Percentiles rank a stretch among this genome's conserved stretches.
Conservation (phyloP, 2,113 vertebrate species). For the Hippocampus barbouri region DNA sequence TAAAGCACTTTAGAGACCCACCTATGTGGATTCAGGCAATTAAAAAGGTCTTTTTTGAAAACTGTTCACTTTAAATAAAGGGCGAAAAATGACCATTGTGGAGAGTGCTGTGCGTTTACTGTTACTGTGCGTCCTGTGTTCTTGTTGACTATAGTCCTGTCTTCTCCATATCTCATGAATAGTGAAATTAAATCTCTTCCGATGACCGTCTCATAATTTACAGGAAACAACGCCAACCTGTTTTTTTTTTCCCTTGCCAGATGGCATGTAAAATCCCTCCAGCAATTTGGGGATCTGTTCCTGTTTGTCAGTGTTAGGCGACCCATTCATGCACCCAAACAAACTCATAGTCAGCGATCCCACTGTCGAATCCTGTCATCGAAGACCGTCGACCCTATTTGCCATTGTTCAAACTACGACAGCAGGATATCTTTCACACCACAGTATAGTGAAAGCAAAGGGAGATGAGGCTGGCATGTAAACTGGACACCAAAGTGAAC, state of each 20-base stretch:
- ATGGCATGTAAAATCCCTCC: conserved; percentile 1
- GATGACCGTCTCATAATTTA: neutral
- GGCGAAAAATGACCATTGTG: neutral
- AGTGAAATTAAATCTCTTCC: neutral
- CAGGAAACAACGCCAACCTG: neutral
- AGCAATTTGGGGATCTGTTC: conserved; percentile 1
- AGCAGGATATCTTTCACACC: neutral
- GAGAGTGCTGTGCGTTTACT: neutral
- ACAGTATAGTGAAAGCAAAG: neutral
- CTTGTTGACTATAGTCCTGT: neutral
- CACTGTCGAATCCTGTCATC: neutral
- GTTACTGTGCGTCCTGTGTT: neutral
- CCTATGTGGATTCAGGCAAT: neutral
- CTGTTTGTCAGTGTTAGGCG: neutral
- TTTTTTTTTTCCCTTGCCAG: neutral
- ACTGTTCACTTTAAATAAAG: neutral
- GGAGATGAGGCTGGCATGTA: too few species aligned
- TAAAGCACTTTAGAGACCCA: neutral
- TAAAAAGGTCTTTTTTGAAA: neutral
- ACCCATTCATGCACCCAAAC: neutral
- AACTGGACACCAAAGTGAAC: neutral
- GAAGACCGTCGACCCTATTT: neutral
- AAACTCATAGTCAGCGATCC: neutral
- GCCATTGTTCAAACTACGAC: neutral
- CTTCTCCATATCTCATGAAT: neutral